These are phyloP conservation scores for Apteryx mantelli DNA, from an alignment of 2,113 vertebrate species.

Conservation along the genomic window DNA sequence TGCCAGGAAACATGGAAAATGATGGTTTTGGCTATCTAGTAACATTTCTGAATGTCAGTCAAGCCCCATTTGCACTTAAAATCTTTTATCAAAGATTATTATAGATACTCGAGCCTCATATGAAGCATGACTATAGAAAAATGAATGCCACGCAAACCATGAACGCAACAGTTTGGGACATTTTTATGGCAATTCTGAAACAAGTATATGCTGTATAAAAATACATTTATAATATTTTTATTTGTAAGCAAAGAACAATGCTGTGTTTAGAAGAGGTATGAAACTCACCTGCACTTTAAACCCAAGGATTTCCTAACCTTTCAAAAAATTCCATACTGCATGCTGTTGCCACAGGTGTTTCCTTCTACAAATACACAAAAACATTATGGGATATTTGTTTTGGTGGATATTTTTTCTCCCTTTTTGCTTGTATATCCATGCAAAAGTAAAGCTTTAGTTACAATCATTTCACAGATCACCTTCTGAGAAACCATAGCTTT, in stretches of 20 bases:
- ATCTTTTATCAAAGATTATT: background rate
- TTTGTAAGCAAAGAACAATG: background rate
- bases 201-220: background rate
- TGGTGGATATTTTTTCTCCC: background rate
- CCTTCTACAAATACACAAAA: background rate
- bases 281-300: background rate
- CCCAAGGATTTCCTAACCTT: background rate
- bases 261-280: background rate
- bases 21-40: background rate
- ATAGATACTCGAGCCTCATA: background rate
- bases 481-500: rapidly evolving
- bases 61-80: background rate
- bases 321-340: background rate
- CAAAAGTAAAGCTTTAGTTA: too few species aligned
- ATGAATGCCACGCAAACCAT: background rate
- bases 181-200: background rate
- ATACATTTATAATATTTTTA: background rate
- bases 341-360: background rate
- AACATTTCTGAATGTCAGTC: background rate
- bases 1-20: background rate
- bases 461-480: background rate
- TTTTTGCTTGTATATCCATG: background rate
- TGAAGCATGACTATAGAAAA: background rate
- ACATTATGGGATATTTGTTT: background rate
- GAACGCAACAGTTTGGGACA: background rate